Percentiles rank a stretch among this genome's conserved stretches.
Evolutionary conservation across 2,113 vertebrate species (phyloP).

Genomic region (Machaerirhynchus nigripectus): DNA sequence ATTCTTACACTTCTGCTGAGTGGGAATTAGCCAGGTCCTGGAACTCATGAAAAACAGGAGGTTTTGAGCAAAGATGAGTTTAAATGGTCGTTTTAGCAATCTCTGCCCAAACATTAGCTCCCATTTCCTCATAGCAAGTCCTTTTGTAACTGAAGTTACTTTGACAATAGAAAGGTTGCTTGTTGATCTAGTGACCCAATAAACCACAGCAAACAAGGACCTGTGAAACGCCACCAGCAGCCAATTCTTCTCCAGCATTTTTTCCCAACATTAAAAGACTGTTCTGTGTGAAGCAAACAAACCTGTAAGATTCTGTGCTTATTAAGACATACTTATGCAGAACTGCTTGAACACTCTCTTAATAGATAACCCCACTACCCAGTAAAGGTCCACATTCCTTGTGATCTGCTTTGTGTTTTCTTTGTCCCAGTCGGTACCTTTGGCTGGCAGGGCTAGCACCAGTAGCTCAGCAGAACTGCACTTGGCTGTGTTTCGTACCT

Average conservation of each 20-base stretch:
- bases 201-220: conserved; percentile 17
- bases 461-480: background rate
- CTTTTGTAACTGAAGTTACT: background rate
- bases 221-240: background rate
- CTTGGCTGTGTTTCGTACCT: background rate
- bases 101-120: background rate
- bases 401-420: background rate
- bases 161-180: background rate
- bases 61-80: background rate
- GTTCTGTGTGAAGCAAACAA: background rate
- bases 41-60: background rate
- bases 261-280: background rate
- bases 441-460: background rate
- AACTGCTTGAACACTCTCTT: background rate
- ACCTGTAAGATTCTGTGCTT: background rate
- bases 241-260: background rate
- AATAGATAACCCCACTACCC: background rate
- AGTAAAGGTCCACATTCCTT: background rate
- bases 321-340: background rate
- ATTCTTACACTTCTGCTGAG: background rate
- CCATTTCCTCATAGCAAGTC: background rate
- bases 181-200: background rate
- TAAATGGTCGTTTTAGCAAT: background rate
- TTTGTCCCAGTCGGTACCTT: background rate
- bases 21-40: background rate